These are phyloP conservation scores for Schizothorax lantsangensis DNA, from an alignment of 2,797 vertebrate genomes.

Conservation along the genomic window DNA sequence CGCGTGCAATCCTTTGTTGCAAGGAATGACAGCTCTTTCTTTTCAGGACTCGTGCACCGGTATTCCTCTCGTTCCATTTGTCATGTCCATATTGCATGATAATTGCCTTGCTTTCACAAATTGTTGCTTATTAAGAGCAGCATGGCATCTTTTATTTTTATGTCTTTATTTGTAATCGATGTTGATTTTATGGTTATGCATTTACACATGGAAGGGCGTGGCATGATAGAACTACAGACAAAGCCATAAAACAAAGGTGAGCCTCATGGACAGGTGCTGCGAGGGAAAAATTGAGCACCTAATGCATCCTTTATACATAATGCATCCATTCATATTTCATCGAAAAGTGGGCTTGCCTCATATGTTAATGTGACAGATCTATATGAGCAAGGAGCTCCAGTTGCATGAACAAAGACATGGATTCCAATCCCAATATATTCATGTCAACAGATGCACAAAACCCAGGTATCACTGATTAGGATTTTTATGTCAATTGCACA, in stretches of 20 bases:
- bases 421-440: background rate
- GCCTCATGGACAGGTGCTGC: conserved; percentile 52
- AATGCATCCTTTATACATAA: background rate
- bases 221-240: conserved; percentile 60
- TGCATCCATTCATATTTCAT: conserved; percentile 8
- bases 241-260: conserved; percentile 63
- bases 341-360: conserved; percentile 1
- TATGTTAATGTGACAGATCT: conserved; percentile 11
- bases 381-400: background rate
- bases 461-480: background rate
- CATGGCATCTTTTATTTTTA: background rate
- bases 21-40: conserved; percentile 33
- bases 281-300: background rate
- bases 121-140: background rate
- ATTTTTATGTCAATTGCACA: background rate
- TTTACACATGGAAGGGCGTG: conserved; percentile 57
- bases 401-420: conserved; percentile 28
- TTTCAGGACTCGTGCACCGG: conserved; percentile 12
- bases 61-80: conserved; percentile 17
- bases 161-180: conserved; percentile 5
- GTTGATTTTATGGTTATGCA: background rate
- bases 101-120: background rate
- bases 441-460: background rate
- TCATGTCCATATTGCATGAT: background rate
- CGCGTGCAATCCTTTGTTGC: conserved; percentile 51